Conservation (phyloP, 1,140 invertebrate species). For the Acromyrmex heyeri region DNA sequence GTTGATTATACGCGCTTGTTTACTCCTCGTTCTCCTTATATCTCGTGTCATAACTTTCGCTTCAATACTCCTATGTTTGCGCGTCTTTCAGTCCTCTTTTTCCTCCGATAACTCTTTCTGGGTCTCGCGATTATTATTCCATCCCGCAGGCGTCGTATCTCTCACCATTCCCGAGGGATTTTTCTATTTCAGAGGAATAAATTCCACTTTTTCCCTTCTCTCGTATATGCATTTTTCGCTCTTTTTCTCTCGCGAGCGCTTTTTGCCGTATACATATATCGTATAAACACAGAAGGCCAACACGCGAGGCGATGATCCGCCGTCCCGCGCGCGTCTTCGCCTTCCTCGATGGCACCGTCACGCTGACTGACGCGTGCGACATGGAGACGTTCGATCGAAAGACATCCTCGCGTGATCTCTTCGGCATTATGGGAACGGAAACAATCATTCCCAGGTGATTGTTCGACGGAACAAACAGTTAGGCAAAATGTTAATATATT, state of each 20-base stretch:
- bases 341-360: slow-evolving; percentile 37
- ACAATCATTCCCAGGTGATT: background rate
- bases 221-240: background rate
- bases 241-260: background rate
- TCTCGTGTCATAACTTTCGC: background rate
- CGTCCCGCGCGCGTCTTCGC: slow-evolving; percentile 21
- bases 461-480: background rate
- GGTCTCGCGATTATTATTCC: background rate
- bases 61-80: background rate
- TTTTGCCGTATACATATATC: slow-evolving; percentile 8
- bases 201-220: slow-evolving; percentile 2
- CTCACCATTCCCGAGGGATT: background rate
- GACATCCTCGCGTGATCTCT: slow-evolving; percentile 15
- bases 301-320: slow-evolving; percentile 40
- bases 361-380: slow-evolving; percentile 20
- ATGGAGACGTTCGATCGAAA: background rate
- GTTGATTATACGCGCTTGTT: slow-evolving; percentile 28
- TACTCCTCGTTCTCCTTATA: background rate
- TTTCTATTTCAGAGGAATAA: slow-evolving; percentile 2
- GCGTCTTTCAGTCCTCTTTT: background rate
- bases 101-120: background rate
- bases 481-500: background rate
- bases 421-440: slow-evolving; percentile 8
- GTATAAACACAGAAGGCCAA: slow-evolving; percentile 44
- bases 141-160: background rate